Percentiles rank a stretch among this genome's conserved stretches.
phyloP scores from a whole-genome alignment of 2,888 invertebrate genomes.

The Diarsia rubi region DNA sequence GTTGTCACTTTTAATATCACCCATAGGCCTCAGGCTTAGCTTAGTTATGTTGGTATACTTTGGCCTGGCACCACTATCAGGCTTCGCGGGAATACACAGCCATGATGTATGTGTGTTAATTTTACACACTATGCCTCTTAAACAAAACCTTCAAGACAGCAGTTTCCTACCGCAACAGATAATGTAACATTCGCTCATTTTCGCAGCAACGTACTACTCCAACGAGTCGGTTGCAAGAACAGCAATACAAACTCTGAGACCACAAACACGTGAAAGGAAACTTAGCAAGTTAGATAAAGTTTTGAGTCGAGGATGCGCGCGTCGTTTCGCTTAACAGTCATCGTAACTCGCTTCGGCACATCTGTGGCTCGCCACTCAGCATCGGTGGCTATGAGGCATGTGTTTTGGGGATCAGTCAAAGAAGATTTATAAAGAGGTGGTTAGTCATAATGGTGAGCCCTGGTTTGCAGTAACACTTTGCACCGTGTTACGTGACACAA shows the following conservation, averaged over 20 bases:
- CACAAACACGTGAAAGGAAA: constrained; percentile 41
- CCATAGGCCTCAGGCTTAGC: no score
- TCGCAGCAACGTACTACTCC: constrained; percentile 15
- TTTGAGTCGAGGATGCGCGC: constrained; percentile 66
- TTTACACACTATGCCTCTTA: neutral
- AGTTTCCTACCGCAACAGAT: neutral
- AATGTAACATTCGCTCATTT: neutral
- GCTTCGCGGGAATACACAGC: neutral
- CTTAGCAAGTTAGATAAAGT: constrained; percentile 70
- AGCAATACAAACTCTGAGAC: constrained; percentile 15
- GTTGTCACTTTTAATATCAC: no score
- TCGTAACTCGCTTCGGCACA: constrained; percentile 79
- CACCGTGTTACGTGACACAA: neutral
- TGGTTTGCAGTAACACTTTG: neutral
- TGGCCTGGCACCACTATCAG: neutral
- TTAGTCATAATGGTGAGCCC: neutral
- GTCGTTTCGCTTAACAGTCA: constrained; percentile 71
- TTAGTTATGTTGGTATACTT: no score
- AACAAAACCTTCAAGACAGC: neutral
- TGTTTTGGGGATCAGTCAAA: neutral
- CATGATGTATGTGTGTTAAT: neutral
- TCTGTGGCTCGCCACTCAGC: constrained; percentile 70
- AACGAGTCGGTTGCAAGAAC: constrained; percentile 35
- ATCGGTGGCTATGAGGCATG: constrained; percentile 34
- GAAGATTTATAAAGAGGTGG: neutral